phyloP scores from a whole-genome alignment of 2,888 invertebrate species.

The Rhyacophila evoluta region DNA sequence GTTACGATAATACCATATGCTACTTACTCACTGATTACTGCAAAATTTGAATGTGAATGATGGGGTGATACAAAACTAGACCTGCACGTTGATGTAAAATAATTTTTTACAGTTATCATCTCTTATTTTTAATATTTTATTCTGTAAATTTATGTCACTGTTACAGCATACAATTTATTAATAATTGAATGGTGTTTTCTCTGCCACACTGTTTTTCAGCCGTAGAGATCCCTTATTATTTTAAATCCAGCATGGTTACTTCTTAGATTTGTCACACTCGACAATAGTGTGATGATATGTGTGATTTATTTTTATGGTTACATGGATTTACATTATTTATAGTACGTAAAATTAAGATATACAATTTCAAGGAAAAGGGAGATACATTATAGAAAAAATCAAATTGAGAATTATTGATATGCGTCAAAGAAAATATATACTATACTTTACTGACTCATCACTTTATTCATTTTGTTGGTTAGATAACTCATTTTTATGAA shows the following conservation, averaged over 20 bases:
- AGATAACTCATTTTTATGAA: no score
- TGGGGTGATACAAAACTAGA: not conserved
- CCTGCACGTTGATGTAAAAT: not conserved
- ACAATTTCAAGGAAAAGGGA: no score
- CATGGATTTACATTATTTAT: not conserved
- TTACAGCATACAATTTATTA: not conserved
- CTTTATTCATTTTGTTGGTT: no score
- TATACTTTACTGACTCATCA: no score
- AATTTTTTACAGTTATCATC: not conserved
- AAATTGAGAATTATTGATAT: no score
- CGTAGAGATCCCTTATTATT: not conserved
- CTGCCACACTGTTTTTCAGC: not conserved
- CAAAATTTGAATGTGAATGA: conserved; percentile 19
- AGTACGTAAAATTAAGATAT: no score
- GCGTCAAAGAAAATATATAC: no score
- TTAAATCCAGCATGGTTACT: not conserved
- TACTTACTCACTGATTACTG: not conserved
- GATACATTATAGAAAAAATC: no score
- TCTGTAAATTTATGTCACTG: not conserved
- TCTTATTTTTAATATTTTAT: not conserved
- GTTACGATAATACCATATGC: not conserved
- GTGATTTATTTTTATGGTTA: not conserved
- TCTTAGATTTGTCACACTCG: conserved; percentile 13
- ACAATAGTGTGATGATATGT: not conserved
- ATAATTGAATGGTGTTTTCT: not conserved